Evolutionary conservation across 1,140 invertebrate species (phyloP).

Genomic region (Conus betulinus): DNA sequence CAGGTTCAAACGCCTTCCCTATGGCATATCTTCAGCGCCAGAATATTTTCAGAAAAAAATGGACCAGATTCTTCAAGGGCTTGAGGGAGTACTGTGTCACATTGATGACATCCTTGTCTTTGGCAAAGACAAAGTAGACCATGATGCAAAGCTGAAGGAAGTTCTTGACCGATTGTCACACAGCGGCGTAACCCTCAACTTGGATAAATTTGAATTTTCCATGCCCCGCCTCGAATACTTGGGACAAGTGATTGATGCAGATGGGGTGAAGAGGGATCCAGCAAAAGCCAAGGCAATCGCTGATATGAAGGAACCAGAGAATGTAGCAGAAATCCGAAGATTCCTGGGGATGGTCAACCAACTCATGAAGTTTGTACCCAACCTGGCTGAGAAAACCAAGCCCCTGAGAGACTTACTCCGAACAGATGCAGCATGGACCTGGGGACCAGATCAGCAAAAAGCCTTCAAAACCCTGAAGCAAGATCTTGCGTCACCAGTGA

Average conservation of each 20-base stretch:
- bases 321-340: conserved; percentile 19
- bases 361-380: conserved; percentile 30
- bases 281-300: conserved; percentile 60
- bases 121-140: conserved; percentile 49
- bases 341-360: conserved; percentile 42
- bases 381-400: not conserved
- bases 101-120: conserved; percentile 63
- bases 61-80: conserved; percentile 40
- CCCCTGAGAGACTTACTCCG: conserved; percentile 37
- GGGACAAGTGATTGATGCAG: conserved; percentile 34
- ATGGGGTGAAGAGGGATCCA: conserved; percentile 62
- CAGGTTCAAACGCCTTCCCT: conserved; percentile 40
- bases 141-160: conserved; percentile 47
- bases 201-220: conserved; percentile 70
- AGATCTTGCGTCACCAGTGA: conserved; percentile 35
- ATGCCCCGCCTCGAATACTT: conserved; percentile 34
- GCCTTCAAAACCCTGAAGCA: conserved; percentile 40
- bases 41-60: conserved; percentile 44
- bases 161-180: conserved; percentile 54
- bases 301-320: conserved; percentile 62
- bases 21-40: not conserved
- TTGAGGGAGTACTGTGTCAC: conserved; percentile 22
- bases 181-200: conserved; percentile 64
- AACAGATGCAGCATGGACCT: conserved; percentile 32
- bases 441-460: conserved; percentile 34